phyloP scores from a whole-genome alignment of 2,888 invertebrate genomes.

The Hydropsyche betteni region DNA sequence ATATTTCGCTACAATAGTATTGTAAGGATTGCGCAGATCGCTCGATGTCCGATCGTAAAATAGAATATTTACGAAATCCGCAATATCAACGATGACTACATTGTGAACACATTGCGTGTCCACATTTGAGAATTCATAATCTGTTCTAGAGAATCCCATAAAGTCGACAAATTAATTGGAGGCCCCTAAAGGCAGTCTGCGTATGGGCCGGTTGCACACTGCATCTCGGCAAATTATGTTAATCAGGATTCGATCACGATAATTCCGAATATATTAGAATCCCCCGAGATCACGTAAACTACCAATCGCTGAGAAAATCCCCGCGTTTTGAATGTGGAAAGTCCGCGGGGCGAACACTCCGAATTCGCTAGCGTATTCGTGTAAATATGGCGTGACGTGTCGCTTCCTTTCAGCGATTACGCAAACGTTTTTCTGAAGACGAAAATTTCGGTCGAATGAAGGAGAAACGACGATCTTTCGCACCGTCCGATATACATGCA shows the following conservation, averaged over 20 bases:
- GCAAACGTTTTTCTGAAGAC: constrained; percentile 12
- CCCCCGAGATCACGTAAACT: background rate
- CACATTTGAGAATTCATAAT: background rate
- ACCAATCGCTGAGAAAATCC: background rate
- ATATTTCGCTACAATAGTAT: background rate
- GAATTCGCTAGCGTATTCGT: background rate
- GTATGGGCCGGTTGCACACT: background rate
- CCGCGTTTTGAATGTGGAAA: background rate
- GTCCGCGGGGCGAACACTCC: background rate
- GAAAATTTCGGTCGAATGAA: constrained; percentile 4
- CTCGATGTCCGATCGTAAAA: background rate
- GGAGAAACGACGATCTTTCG: background rate
- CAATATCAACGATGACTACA: background rate
- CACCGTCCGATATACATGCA: too few species aligned
- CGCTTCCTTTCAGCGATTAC: constrained; percentile 26
- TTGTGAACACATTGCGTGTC: background rate
- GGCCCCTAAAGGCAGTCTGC: background rate
- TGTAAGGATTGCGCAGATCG: too few species aligned
- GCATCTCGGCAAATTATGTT: constrained; percentile 9
- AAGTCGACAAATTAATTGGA: constrained; percentile 7
- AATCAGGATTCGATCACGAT: background rate
- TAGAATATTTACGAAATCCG: constrained; percentile 9
- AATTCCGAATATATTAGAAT: constrained; percentile 1
- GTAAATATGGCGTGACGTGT: constrained; percentile 7
- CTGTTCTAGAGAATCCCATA: background rate